phyloP scores from a whole-genome alignment of 2,888 invertebrate species.

The Julus scandinavius region DNA sequence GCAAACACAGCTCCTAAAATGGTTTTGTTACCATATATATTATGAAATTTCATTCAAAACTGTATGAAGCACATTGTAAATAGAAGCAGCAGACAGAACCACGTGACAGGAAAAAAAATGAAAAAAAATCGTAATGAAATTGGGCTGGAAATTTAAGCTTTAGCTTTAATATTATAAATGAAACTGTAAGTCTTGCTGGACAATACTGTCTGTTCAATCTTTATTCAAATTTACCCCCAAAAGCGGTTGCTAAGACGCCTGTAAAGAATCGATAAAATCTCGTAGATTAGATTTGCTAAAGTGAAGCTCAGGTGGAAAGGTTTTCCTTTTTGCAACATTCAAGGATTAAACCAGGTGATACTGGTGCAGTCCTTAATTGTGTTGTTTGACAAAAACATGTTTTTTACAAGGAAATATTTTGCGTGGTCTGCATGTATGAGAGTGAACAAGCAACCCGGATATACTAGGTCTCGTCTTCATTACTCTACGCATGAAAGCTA shows the following conservation, averaged over 20 bases:
- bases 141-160: too few species aligned
- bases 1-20: too few species aligned
- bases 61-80: too few species aligned
- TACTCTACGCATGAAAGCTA: background rate
- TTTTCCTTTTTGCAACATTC: background rate
- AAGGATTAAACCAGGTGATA: background rate
- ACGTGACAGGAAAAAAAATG: too few species aligned
- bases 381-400: background rate
- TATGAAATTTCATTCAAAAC: too few species aligned
- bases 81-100: too few species aligned
- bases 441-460: background rate
- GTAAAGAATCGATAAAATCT: background rate
- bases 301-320: background rate
- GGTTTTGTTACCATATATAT: too few species aligned
- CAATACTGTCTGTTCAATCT: too few species aligned
- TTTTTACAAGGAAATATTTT: background rate
- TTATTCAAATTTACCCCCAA: too few species aligned
- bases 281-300: background rate
- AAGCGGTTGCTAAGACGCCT: background rate
- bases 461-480: background rate
- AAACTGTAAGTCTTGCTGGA: too few species aligned
- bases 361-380: background rate
- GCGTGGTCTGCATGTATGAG: background rate
- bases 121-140: too few species aligned
- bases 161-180: too few species aligned